Percentiles rank a stretch among this genome's conserved stretches.
Conservation (phyloP, 2,113 vertebrate genomes). For the Phylloscopus whistleri region DNA sequence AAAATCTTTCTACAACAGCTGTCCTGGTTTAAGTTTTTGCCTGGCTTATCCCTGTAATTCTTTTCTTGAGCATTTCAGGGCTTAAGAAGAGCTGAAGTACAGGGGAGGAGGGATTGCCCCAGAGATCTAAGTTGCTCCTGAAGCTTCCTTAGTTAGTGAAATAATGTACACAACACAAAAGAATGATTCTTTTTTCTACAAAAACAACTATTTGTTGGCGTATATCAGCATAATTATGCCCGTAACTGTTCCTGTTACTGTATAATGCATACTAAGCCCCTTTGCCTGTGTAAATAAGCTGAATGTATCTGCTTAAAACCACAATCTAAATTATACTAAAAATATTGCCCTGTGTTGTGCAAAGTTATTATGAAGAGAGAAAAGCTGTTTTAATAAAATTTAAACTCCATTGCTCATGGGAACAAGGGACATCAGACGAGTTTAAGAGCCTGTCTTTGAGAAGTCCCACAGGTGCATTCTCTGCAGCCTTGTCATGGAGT, state of each 20-base stretch:
- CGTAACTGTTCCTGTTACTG: neutral
- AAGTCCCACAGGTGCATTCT: neutral
- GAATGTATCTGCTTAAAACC: neutral
- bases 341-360: neutral
- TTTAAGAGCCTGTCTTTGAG: neutral
- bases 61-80: neutral
- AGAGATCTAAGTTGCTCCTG: neutral
- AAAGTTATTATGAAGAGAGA: neutral
- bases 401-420: neutral
- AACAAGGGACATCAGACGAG: neutral
- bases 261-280: neutral
- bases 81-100: neutral
- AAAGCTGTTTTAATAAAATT: neutral
- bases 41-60: neutral
- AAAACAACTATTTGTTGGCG: neutral
- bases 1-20: conserved; percentile 1
- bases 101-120: neutral
- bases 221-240: neutral
- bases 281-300: neutral
- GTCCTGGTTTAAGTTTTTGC: conserved; percentile 5
- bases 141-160: neutral
- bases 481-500: neutral
- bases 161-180: neutral
- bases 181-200: neutral
- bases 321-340: neutral